These are phyloP conservation scores for Andrena praecox DNA, from an alignment of 2,888 invertebrate species.

Conservation along the genomic window DNA sequence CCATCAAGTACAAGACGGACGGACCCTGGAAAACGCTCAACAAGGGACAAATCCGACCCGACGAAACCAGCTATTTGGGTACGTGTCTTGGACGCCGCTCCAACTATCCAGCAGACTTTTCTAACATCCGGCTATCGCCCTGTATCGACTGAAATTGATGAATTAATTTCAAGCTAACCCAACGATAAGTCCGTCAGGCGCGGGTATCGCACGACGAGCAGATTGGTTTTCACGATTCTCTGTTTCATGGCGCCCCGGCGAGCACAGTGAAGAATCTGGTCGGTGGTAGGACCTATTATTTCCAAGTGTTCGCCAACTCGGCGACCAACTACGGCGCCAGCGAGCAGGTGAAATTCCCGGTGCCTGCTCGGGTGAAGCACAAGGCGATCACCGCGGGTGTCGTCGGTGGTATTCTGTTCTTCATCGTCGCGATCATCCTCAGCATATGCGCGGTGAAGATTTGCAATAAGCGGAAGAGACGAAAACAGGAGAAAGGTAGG, in stretches of 20 bases:
- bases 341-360: conserved; percentile 94
- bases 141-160: no score
- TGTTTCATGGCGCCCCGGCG: conserved; percentile 14
- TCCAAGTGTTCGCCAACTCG: conserved; percentile 95
- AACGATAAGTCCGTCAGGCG: no score
- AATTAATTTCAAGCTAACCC: no score
- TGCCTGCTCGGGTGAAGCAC: conserved; percentile 96
- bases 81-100: conserved; percentile 69
- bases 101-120: background rate
- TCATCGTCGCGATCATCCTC: conserved; percentile 98
- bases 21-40: conserved; percentile 95
- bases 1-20: conserved; percentile 96
- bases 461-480: conserved; percentile 98
- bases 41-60: conserved; percentile 94
- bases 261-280: conserved; percentile 94
- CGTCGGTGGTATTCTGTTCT: conserved; percentile 98
- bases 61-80: conserved; percentile 95
- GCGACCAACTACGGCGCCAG: conserved; percentile 94
- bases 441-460: conserved; percentile 99
- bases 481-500: conserved; percentile 98
- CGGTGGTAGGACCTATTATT: conserved; percentile 96
- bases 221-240: background rate
- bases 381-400: conserved; percentile 98
- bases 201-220: no score
- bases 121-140: no score